Conservation (phyloP, 1,140 invertebrate genomes). For the Drosophila albomicans region DNA sequence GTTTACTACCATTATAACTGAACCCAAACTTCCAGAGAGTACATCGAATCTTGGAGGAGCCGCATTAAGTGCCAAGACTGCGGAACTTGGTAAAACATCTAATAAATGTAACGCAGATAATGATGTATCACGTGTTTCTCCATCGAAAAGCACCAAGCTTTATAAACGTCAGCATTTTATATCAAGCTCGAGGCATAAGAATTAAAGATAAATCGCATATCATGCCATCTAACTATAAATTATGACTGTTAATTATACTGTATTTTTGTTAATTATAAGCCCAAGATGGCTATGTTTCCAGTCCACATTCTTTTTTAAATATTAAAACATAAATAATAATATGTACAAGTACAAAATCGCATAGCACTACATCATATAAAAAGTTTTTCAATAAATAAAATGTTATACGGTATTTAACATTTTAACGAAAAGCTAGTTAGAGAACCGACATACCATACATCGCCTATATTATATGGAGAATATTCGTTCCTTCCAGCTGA, state of each 20-base stretch:
- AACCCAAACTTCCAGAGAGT: conserved; percentile 86
- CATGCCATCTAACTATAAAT: not conserved
- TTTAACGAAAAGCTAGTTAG: too few relatives aligned
- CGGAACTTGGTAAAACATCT: conserved; percentile 88
- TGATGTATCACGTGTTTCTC: conserved; percentile 15
- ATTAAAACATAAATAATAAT: too few relatives aligned
- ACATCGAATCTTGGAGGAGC: conserved; percentile 89
- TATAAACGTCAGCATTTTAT: conserved; percentile 93
- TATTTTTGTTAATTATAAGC: not conserved
- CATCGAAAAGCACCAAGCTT: conserved; percentile 84
- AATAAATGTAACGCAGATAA: conserved; percentile 85
- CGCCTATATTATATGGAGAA: too few relatives aligned
- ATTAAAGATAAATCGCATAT: not conserved
- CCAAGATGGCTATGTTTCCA: not conserved
- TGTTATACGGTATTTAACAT: too few relatives aligned
- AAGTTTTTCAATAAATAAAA: too few relatives aligned
- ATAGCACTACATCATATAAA: too few relatives aligned
- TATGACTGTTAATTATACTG: not conserved
- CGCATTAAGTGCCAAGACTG: conserved; percentile 89
- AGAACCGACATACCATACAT: too few relatives aligned
- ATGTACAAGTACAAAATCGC: too few relatives aligned
- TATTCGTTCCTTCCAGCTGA: not conserved
- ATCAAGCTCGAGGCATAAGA: conserved; percentile 87
- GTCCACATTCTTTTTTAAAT: not conserved
- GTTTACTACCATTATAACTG: conserved; percentile 24